Conservation (phyloP, 92 coral and sea anemone genomes). For the Plumapathes pennacea region DNA sequence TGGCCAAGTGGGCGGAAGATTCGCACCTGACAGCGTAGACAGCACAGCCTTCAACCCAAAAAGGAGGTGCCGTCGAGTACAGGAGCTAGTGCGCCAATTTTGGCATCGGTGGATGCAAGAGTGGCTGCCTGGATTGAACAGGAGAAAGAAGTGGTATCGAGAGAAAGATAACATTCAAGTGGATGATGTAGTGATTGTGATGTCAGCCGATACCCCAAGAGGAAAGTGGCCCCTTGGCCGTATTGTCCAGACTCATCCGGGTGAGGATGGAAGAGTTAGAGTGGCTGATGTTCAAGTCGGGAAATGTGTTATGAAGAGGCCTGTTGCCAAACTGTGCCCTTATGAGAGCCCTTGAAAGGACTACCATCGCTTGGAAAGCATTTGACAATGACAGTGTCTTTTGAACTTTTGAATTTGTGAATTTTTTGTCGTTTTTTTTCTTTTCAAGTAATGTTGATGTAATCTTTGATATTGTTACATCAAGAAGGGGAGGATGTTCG, state of each 20-base stretch:
- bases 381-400: slow-evolving; percentile 1
- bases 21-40: slow-evolving; percentile 40
- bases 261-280: slow-evolving; percentile 37
- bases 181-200: slow-evolving; percentile 36
- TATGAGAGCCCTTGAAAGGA: slow-evolving; percentile 2
- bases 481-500: slow-evolving; percentile 28
- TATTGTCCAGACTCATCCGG: slow-evolving; percentile 19
- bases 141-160: slow-evolving; percentile 30
- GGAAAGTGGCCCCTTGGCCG: slow-evolving; percentile 45
- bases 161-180: slow-evolving; percentile 15
- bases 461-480: not conserved
- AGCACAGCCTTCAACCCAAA: slow-evolving; percentile 24
- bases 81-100: slow-evolving; percentile 41
- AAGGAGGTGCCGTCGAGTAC: slow-evolving; percentile 39
- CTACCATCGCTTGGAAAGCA: too few relatives aligned
- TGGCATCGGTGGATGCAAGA: slow-evolving; percentile 48
- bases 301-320: slow-evolving; percentile 19
- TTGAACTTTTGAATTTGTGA: too few relatives aligned
- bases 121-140: slow-evolving; percentile 45
- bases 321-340: slow-evolving; percentile 42
- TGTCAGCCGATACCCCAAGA: slow-evolving; percentile 39
- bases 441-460: not conserved
- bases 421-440: too few relatives aligned
- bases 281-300: slow-evolving; percentile 30
- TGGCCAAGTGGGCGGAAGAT: slow-evolving; percentile 40